phyloP scores from a whole-genome alignment of 2,888 invertebrate species.

The Drosophila antonietae region DNA sequence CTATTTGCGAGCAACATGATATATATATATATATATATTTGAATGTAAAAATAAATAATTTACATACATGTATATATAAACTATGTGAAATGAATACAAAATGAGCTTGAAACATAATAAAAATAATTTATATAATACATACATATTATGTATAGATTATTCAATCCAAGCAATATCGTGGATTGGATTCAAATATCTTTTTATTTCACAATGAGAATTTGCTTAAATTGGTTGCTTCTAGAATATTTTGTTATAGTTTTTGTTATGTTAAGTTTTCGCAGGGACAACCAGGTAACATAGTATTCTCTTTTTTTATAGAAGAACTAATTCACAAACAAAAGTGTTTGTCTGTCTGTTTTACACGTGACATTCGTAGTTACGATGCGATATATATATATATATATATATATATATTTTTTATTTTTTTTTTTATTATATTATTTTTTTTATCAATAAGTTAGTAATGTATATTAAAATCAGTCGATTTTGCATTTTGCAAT shows the following conservation, averaged over 20 bases:
- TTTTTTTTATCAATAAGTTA: conserved; percentile 28
- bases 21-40: conserved; percentile 11
- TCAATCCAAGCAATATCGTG: conserved; percentile 2
- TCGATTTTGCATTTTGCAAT: conserved; percentile 53
- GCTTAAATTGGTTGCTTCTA: conserved; percentile 1
- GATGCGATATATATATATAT: conserved; percentile 24
- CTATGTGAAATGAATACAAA: conserved; percentile 19
- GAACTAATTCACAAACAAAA: conserved; percentile 31
- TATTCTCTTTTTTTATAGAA: conserved; percentile 40
- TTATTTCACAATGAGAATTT: conserved; percentile 7
- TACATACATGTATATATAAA: conserved; percentile 4
- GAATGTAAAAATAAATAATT: not conserved
- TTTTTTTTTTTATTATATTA: not conserved
- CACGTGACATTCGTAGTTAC: conserved; percentile 39
- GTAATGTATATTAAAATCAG: conserved; percentile 56
- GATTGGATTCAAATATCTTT: not conserved
- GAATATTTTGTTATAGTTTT: not conserved
- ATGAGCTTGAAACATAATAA: conserved; percentile 28
- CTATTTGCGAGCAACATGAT: conserved; percentile 32
- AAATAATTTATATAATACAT: conserved; percentile 15
- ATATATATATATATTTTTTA: conserved; percentile 16
- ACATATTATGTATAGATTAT: not conserved
- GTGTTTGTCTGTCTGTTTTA: conserved; percentile 29
- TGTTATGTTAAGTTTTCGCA: conserved; percentile 47
- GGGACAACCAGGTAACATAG: conserved; percentile 57